phyloP scores from a whole-genome alignment of 1,140 invertebrate genomes.

The Drosophila setifemur region DNA sequence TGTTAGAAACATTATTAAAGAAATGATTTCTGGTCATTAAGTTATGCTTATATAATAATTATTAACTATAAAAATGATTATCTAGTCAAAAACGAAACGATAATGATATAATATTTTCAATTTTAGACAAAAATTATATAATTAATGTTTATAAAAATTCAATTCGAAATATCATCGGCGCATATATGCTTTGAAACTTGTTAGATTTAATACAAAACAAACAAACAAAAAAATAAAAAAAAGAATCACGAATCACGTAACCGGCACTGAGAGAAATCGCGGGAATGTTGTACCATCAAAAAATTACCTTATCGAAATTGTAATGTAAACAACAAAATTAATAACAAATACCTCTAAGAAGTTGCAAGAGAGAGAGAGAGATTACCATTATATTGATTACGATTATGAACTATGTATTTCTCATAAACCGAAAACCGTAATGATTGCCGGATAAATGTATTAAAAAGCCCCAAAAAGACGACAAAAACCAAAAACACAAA shows the following conservation, averaged over 20 bases:
- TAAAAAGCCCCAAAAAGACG: slow-evolving; percentile 24
- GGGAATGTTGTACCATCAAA: neutral
- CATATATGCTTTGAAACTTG: slow-evolving; percentile 48
- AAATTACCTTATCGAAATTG: slow-evolving; percentile 40
- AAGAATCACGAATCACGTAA: slow-evolving; percentile 12
- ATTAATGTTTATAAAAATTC: slow-evolving; percentile 60
- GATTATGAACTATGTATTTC: slow-evolving; percentile 62
- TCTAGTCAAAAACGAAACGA: slow-evolving; percentile 61
- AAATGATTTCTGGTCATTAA: slow-evolving; percentile 41
- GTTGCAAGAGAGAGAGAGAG: slow-evolving; percentile 22
- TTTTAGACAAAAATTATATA: slow-evolving; percentile 75
- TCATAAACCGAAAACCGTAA: slow-evolving; percentile 62
- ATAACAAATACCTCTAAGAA: slow-evolving; percentile 62
- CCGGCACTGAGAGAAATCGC: slow-evolving; percentile 19
- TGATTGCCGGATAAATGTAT: slow-evolving; percentile 77
- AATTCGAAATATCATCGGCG: slow-evolving; percentile 59
- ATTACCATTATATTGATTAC: slow-evolving; percentile 1
- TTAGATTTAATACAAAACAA: slow-evolving; percentile 50
- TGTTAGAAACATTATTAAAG: slow-evolving; percentile 46
- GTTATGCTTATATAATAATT: slow-evolving; percentile 52
- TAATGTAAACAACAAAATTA: slow-evolving; percentile 25
- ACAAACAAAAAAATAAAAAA: slow-evolving; percentile 12
- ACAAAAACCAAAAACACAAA: slow-evolving; percentile 25
- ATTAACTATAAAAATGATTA: slow-evolving; percentile 60
- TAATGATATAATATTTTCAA: slow-evolving; percentile 70